Percentiles rank a stretch among this genome's conserved stretches.
Conservation (phyloP, 2,797 vertebrate genomes). For the Helicolenus hilgendorfi region DNA sequence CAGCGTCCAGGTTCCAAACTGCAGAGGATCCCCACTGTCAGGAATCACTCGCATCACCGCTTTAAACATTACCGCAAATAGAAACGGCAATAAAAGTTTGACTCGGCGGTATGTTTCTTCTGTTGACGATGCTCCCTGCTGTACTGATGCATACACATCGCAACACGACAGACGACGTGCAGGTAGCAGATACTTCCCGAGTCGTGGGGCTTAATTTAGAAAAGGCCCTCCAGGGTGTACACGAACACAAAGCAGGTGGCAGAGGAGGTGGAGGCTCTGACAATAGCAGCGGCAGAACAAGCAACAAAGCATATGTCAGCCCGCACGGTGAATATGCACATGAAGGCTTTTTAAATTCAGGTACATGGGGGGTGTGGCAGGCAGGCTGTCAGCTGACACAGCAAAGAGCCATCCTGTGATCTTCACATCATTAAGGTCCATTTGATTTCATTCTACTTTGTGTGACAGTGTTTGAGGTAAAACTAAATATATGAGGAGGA, state of each 20-base stretch:
- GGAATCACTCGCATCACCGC: conserved; percentile 5
- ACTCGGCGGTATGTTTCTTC: neutral
- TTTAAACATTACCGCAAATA: conserved; percentile 23
- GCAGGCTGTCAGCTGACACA: neutral
- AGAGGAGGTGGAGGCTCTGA: conserved; percentile 43
- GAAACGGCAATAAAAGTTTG: neutral
- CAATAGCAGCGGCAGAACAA: conserved; percentile 13
- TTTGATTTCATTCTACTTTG: neutral
- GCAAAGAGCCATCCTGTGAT: neutral
- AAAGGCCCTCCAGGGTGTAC: neutral
- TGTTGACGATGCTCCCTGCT: conserved; percentile 17
- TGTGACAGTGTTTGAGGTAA: neutral
- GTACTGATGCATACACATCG: conserved; percentile 5
- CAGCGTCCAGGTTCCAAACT: neutral
- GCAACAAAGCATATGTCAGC: conserved; percentile 12
- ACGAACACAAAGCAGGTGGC: conserved; percentile 48
- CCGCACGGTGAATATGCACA: neutral
- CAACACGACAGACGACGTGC: conserved; percentile 2
- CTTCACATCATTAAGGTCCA: neutral
- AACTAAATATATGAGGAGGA: neutral
- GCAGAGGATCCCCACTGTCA: neutral
- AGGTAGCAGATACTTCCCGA: neutral
- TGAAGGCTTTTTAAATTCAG: neutral
- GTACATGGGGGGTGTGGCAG: neutral
- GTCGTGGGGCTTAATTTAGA: conserved; percentile 28